Conservation (phyloP, 2,888 invertebrate species). For the Drepanosiphum platanoidis region DNA sequence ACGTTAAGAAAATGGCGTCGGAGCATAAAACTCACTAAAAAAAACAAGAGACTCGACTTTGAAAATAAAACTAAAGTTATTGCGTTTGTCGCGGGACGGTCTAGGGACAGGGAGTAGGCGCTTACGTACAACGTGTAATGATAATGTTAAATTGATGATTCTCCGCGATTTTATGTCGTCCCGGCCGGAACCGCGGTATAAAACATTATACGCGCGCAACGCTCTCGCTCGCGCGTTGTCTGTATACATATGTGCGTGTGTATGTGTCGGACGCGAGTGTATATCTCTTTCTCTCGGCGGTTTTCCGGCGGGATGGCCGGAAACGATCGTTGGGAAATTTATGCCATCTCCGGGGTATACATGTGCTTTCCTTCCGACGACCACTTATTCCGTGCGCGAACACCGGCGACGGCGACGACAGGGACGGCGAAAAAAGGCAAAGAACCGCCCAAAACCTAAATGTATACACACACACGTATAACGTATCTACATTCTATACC, state of each 20-base stretch:
- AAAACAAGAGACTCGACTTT: too few relatives aligned
- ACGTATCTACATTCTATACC: too few relatives aligned
- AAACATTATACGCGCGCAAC: neutral
- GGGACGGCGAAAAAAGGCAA: neutral
- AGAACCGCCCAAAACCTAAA: neutral
- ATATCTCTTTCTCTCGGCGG: constrained; percentile 23
- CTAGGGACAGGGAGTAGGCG: too few relatives aligned
- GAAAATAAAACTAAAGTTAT: too few relatives aligned
- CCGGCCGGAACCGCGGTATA: neutral
- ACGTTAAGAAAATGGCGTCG: too few relatives aligned
- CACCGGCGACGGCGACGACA: neutral
- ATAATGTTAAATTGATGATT: neutral
- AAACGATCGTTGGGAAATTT: constrained; percentile 40
- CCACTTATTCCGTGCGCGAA: constrained; percentile 6
- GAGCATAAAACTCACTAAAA: too few relatives aligned
- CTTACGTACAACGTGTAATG: too few relatives aligned
- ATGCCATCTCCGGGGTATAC: constrained; percentile 3
- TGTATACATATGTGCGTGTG: neutral
- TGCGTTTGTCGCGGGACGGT: too few relatives aligned
- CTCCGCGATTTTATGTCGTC: neutral
- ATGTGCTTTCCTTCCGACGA: constrained; percentile 50
- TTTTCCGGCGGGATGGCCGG: constrained; percentile 32
- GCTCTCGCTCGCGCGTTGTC: neutral
- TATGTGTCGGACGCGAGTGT: neutral
- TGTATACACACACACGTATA: too few relatives aligned